Percentiles rank a stretch among this genome's conserved stretches.
Conservation (phyloP, 2,888 invertebrate species). For the Oegoconia quadripuncta region DNA sequence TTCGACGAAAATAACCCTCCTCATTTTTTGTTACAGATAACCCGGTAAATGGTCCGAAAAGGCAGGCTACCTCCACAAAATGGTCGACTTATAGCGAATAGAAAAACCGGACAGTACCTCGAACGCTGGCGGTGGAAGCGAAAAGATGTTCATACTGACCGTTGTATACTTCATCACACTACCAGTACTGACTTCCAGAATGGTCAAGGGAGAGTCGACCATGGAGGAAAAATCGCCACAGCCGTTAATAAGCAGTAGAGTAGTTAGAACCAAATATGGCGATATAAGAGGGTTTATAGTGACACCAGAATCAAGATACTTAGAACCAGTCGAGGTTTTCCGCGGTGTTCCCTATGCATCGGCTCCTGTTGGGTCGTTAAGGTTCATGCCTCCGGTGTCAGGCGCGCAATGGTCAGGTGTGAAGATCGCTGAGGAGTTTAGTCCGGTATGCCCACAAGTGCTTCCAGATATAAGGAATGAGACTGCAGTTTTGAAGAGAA, state of each 20-base stretch:
- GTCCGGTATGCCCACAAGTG: conserved; percentile 95
- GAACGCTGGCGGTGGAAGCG: conserved; percentile 58
- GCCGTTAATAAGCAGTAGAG: conserved; percentile 86
- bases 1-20: background rate
- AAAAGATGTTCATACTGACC: conserved; percentile 68
- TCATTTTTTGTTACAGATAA: conserved; percentile 58
- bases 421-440: conserved; percentile 90
- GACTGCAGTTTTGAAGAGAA: conserved; percentile 88
- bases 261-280: conserved; percentile 92
- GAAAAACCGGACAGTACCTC: conserved; percentile 45
- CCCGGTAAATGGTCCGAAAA: conserved; percentile 51
- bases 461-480: conserved; percentile 92
- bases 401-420: conserved; percentile 95
- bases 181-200: conserved; percentile 62
- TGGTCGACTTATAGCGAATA: conserved; percentile 70
- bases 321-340: conserved; percentile 95
- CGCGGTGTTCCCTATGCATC: conserved; percentile 97
- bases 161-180: conserved; percentile 72
- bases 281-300: conserved; percentile 92
- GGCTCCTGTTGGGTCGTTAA: conserved; percentile 90
- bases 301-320: conserved; percentile 87
- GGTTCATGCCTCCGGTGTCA: conserved; percentile 98
- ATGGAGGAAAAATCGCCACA: conserved; percentile 70
- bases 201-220: conserved; percentile 66
- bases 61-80: conserved; percentile 42